Percentiles rank a stretch among this genome's conserved stretches.
These are phyloP conservation scores for Lydus trimaculatus DNA, from an alignment of 2,888 invertebrate species.

Conservation along the genomic window DNA sequence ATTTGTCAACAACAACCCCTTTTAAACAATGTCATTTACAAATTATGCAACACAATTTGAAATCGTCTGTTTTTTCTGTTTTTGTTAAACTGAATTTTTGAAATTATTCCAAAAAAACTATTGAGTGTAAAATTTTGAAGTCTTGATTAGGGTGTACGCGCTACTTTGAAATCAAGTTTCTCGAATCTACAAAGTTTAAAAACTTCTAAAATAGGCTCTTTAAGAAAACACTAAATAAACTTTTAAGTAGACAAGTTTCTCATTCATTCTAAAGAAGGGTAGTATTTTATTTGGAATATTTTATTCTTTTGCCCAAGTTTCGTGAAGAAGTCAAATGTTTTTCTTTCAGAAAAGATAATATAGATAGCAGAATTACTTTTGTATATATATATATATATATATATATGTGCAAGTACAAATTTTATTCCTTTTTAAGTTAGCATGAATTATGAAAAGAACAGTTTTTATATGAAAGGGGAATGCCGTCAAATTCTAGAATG, in stretches of 20 bases:
- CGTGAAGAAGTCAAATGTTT: background rate
- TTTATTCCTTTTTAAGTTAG: background rate
- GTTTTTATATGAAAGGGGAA: background rate
- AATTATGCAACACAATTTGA: background rate
- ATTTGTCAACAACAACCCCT: background rate
- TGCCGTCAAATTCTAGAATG: background rate
- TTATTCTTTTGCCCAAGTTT: slow-evolving; percentile 9
- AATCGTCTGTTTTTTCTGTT: background rate
- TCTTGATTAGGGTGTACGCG: too few species aligned
- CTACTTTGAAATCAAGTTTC: background rate
- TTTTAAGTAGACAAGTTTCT: slow-evolving; percentile 37
- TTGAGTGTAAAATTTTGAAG: too few species aligned
- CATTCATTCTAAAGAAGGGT: slow-evolving; percentile 26
- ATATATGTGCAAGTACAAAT: too few species aligned
- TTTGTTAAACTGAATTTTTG: too few species aligned
- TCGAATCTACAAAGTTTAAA: slow-evolving; percentile 18
- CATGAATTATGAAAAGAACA: background rate
- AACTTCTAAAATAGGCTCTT: slow-evolving; percentile 36
- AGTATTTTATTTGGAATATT: slow-evolving; percentile 31
- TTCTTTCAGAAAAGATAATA: background rate
- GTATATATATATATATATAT: background rate
- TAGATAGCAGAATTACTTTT: background rate
- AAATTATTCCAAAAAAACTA: too few species aligned
- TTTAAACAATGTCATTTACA: background rate
- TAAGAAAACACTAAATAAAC: slow-evolving; percentile 36